Evolutionary conservation across 1,140 invertebrate species (phyloP).

Genomic region (Cydia fagiglandana): DNA sequence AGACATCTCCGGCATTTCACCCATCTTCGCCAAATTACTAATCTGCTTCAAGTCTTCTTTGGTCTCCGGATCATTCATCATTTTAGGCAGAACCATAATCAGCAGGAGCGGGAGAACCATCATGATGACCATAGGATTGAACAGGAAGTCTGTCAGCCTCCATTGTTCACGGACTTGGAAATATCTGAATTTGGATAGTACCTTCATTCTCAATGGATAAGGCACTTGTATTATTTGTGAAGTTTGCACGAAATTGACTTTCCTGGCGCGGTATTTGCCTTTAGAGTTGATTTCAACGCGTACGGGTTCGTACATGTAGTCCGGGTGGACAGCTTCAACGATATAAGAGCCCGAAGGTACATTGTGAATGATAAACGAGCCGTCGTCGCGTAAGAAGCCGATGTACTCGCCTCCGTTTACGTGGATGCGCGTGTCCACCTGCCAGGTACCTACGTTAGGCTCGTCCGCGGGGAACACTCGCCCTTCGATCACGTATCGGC

Average conservation of each 20-base stretch:
- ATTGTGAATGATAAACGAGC: conserved; percentile 94
- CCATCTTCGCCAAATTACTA: conserved; percentile 87
- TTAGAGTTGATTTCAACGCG: conserved; percentile 97
- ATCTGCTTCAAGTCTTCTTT: conserved; percentile 96
- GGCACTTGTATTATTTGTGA: conserved; percentile 91
- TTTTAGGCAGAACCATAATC: conserved; percentile 96
- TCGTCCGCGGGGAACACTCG: conserved; percentile 88
- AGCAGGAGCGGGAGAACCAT: conserved; percentile 96
- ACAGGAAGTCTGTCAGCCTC: conserved; percentile 94
- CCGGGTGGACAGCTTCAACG: conserved; percentile 94
- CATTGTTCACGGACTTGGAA: conserved; percentile 97
- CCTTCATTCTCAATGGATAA: conserved; percentile 94
- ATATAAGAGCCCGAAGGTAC: conserved; percentile 97
- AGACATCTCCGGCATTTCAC: conserved; percentile 93
- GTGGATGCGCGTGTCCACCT: conserved; percentile 87
- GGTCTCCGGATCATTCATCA: conserved; percentile 98
- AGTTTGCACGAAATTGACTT: conserved; percentile 96
- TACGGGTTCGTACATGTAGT: conserved; percentile 94
- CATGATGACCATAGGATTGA: conserved; percentile 99
- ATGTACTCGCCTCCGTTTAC: conserved; percentile 93
- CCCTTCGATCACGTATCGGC: conserved; percentile 88
- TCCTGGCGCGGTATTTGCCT: conserved; percentile 96
- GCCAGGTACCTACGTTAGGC: conserved; percentile 83
- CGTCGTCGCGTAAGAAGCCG: conserved; percentile 94
- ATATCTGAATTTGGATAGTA: conserved; percentile 90